Evolutionary conservation across 2,888 invertebrate species (phyloP).

Genomic region (Elaeidobius kamerunicus): DNA sequence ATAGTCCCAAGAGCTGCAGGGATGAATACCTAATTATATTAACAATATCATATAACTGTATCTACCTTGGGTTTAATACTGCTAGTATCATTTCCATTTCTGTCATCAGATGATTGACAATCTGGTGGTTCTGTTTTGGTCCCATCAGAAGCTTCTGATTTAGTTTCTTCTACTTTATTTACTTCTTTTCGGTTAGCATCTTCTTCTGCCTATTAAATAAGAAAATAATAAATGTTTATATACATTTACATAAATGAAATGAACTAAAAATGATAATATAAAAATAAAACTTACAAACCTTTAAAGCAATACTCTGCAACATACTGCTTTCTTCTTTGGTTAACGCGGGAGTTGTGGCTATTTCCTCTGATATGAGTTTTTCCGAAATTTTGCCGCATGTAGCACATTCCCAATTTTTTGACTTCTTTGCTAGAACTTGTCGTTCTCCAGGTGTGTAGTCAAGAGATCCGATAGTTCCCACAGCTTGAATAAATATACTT

Average conservation of each 20-base stretch:
- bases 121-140: conserved; percentile 21
- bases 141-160: too few species aligned
- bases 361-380: conserved; percentile 50
- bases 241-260: too few species aligned
- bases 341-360: conserved; percentile 41
- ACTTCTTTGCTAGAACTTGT: conserved; percentile 72
- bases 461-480: conserved; percentile 87
- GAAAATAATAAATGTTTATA: too few species aligned
- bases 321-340: conserved; percentile 55
- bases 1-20: too few species aligned
- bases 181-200: conserved; percentile 41
- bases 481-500: conserved; percentile 44
- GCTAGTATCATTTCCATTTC: neutral
- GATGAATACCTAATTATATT: too few species aligned
- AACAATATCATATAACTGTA: too few species aligned
- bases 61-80: conserved; percentile 7
- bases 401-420: conserved; percentile 61
- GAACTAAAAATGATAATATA: conserved; percentile 5
- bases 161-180: conserved; percentile 34
- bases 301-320: conserved; percentile 55
- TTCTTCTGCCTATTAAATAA: conserved; percentile 51
- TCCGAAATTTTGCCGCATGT: conserved; percentile 60
- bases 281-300: conserved; percentile 43
- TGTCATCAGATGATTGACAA: neutral
- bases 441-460: conserved; percentile 87